These are phyloP conservation scores for Gallirallus australis DNA, from an alignment of 2,797 vertebrate species.

Conservation along the genomic window DNA sequence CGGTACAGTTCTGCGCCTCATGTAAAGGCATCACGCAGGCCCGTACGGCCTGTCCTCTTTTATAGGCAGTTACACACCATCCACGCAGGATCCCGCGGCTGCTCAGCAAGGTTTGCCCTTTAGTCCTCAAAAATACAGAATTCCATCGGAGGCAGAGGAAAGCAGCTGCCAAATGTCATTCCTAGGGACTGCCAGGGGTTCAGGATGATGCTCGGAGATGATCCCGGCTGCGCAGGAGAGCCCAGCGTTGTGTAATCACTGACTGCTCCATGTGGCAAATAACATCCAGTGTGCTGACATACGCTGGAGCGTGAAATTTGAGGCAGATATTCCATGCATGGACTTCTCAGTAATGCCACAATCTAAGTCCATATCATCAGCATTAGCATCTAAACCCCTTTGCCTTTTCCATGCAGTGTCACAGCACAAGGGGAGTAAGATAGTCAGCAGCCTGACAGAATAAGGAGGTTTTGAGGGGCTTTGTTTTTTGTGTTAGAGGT, in stretches of 20 bases:
- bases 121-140: not conserved
- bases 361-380: not conserved
- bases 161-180: accelerated
- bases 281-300: accelerated
- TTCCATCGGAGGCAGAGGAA: not conserved
- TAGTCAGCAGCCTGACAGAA: not conserved
- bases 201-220: not conserved
- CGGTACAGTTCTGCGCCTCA: not conserved
- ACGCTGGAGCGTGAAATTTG: accelerated
- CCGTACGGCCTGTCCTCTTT: accelerated
- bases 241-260: not conserved
- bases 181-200: not conserved
- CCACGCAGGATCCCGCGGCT: not conserved
- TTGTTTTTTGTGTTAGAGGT: not conserved
- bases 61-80: accelerated
- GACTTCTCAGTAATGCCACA: not conserved
- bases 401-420: not conserved
- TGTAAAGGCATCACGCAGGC: not conserved
- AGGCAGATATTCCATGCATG: not conserved
- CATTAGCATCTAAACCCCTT: not conserved
- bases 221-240: not conserved
- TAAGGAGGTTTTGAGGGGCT: not conserved
- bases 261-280: not conserved
- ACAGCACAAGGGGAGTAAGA: not conserved
- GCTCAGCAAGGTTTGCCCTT: accelerated